Conservation (phyloP, 2,797 vertebrate genomes). For the Lepilemur ruficaudatus region DNA sequence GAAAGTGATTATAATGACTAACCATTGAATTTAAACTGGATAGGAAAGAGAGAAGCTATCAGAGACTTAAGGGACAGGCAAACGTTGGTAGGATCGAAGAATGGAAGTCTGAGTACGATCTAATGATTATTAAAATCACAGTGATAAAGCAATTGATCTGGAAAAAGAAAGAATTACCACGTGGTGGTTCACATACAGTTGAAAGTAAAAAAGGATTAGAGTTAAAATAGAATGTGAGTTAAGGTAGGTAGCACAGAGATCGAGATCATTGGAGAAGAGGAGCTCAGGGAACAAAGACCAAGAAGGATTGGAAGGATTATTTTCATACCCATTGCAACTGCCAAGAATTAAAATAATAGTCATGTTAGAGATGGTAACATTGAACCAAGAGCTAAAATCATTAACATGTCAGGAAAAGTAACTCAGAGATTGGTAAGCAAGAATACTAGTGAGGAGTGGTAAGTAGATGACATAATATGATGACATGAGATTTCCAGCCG, state of each 20-base stretch:
- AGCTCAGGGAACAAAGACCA: not conserved
- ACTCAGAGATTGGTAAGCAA: not conserved
- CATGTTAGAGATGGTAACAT: not conserved
- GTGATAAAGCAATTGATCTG: not conserved
- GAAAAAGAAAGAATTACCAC: not conserved
- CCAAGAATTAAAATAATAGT: not conserved
- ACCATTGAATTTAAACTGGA: not conserved
- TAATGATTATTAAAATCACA: not conserved
- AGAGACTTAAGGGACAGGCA: not conserved
- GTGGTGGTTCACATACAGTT: not conserved
- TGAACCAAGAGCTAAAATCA: not conserved
- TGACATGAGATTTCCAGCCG: not conserved
- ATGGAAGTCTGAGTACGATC: not conserved
- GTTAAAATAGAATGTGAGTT: not conserved
- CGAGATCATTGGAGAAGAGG: not conserved
- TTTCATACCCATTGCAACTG: not conserved
- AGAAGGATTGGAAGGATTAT: not conserved
- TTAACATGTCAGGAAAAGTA: not conserved
- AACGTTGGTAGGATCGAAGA: not conserved
- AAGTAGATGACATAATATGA: not conserved
- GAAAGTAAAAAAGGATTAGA: not conserved
- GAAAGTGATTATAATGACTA: not conserved
- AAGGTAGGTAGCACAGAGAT: not conserved
- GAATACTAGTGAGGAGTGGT: not conserved
- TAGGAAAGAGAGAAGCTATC: not conserved